Base-by-base conservation (phyloP, 2,113 vertebrate genomes). In the Macheiramphus alcinus region DNA sequence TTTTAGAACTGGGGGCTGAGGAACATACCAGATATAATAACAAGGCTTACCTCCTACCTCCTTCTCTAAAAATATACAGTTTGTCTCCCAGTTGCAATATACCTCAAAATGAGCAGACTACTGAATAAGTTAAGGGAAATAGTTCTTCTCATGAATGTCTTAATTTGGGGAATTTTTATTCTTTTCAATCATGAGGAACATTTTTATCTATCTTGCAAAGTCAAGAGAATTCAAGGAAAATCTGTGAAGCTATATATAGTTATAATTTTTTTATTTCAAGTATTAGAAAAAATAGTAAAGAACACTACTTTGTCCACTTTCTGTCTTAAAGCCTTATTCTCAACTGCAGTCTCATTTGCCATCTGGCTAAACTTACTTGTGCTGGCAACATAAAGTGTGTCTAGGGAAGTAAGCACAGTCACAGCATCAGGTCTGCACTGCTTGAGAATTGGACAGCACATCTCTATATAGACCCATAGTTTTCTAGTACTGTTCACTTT, bases 1-100 rank as follows among this genome's bases (percentile, higher is more conserved):
- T 96, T 96, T 95, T 96, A 97, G 96, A 91, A 91, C 48, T 90
- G 50, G 9, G 23, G 43, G 61, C 79, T 82, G 40, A 94, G 59
- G 87, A 97, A 79, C 65, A 75, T 52, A 72, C 58, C 58, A 90
- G 73, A 87, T 97, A 87, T 81, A 96, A 96, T 82, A 97, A 88
- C 55, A 90, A 82, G 84, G 38, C 71, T 94, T 93, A 71, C 84
- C 89, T 93, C 86, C 93, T 93, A 96, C 95, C 58, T 94, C 42
- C 42, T 95, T 76, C 86, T 97, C 95, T 94, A 96, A 96, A 97
- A 97, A 95, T 85, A 97, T 4, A 76, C 65, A 65, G 62, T 95
- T 95, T 89, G 62, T 88, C 91, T 97, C 63, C 73, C 62, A 62
- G 86, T 76, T 87, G 80, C 73, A 89, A 56, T 87, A 82, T 85